Evolutionary conservation across 2,113 vertebrate species (phyloP), one percentile per base, ranked within the genome.

Genomic region (Cyprinodon tularosa): DNA sequence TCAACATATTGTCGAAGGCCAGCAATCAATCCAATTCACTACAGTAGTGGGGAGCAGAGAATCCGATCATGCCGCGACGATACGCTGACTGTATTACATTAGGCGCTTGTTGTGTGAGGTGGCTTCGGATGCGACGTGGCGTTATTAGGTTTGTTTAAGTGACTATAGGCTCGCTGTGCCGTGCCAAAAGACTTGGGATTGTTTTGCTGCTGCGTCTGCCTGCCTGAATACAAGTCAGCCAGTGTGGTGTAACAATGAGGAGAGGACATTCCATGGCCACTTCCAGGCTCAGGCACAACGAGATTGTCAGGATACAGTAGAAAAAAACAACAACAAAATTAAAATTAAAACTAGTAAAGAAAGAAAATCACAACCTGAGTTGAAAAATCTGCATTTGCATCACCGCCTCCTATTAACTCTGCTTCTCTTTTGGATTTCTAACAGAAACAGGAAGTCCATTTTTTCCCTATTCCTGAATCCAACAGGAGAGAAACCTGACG

Each of bases 401-500:
- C 20, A 57, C n/a, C 17, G 20, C 7, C 20, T n/a, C 50, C 50
- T 15, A 6, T 53, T 53, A 17, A 15, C 5, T 10, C 44, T 57
- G 10, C 5, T 20, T 57, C 50, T 20, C 20, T 57, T 20, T 57
- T 20, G n/a, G 50, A 57, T 57, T 57, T 37, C 45, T 11, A 68
- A 38, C 22, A 50, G 3, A 15, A 50, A 68, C 3, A 36, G 12
- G 29, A 47, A 20, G 22, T 12, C 66, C 3, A 4, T 40, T 57
- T 68, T 62, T 75, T 72, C 62, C 50, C 5, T 20, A 72, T 78
- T 74, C 66, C 72, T 62, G 3, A n/a, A 71, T 88, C 86, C 75
- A 73, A 88, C 88, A 90, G 82, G 78, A 77, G 65, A 79, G 72
- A 75, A 86, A 88, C 84, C 84, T 90, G 90, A 90, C 77, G 88